phyloP scores from a whole-genome alignment of 2,888 invertebrate genomes.

The Orchesella flavescens region DNA sequence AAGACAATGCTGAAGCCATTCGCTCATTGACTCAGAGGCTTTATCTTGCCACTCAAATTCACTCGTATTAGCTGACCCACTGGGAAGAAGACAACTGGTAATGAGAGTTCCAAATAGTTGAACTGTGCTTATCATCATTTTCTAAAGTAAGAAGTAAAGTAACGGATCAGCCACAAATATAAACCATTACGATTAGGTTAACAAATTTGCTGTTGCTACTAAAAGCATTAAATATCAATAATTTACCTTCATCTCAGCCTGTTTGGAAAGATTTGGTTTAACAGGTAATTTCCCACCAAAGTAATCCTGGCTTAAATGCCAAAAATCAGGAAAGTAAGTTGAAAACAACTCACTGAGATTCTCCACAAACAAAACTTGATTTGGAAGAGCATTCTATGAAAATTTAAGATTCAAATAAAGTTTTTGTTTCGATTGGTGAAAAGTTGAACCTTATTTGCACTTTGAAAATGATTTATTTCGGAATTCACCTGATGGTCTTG shows the following conservation, averaged over 20 bases:
- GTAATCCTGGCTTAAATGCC: constrained; percentile 96
- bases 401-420: not conserved
- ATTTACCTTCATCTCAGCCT: constrained; percentile 83
- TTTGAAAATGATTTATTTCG: not conserved
- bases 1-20: constrained; percentile 87
- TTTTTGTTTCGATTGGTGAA: not conserved
- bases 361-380: constrained; percentile 85
- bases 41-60: constrained; percentile 70
- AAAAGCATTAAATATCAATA: not conserved
- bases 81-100: constrained; percentile 67
- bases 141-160: constrained; percentile 24
- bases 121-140: constrained; percentile 85
- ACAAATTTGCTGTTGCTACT: too few species aligned
- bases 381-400: constrained; percentile 76
- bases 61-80: constrained; percentile 32
- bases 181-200: too few species aligned
- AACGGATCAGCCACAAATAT: not conserved
- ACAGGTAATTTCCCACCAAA: constrained; percentile 90
- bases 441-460: not conserved
- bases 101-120: constrained; percentile 84
- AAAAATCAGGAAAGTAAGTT: constrained; percentile 89
- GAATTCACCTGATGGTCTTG: constrained; percentile 62
- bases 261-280: constrained; percentile 82
- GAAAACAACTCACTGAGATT: constrained; percentile 85
- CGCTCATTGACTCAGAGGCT: constrained; percentile 73